A percentile compares a stretch with the other conserved stretches of the same genome.
phyloP scores from a whole-genome alignment of 2,113 vertebrate species.

The Trochalopteron elliotii region DNA sequence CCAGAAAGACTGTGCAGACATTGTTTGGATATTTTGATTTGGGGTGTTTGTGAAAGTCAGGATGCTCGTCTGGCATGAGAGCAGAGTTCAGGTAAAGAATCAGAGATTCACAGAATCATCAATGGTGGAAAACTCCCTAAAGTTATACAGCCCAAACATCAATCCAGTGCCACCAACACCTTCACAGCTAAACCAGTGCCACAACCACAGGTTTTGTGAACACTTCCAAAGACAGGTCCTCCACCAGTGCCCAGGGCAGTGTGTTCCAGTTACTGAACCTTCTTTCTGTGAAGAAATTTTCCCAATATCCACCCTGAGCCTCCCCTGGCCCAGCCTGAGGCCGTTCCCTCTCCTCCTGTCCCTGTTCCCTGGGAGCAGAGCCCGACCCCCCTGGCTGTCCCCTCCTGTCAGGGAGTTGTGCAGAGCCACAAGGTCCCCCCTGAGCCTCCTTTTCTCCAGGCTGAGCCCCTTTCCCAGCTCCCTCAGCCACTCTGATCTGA shows the following conservation, averaged over 20 bases:
- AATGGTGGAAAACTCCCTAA: neutral
- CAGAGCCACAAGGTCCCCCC: neutral
- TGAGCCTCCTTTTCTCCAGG: neutral
- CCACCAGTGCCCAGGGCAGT: neutral
- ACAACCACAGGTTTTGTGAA: rapidly evolving
- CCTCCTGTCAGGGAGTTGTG: neutral
- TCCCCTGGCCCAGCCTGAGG: neutral
- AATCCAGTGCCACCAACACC: rapidly evolving
- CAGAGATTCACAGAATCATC: neutral
- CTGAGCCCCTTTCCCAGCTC: neutral
- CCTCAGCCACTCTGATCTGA: rapidly evolving
- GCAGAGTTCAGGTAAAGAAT: neutral
- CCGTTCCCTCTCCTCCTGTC: neutral
- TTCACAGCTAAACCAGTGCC: neutral
- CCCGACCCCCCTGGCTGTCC: rapidly evolving
- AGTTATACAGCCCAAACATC: neutral
- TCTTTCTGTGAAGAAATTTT: neutral
- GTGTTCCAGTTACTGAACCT: neutral
- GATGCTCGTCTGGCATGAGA: neutral
- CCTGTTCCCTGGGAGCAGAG: neutral
- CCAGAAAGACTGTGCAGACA: neutral
- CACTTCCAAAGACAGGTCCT: neutral
- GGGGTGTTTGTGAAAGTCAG: neutral
- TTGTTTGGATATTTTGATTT: neutral
- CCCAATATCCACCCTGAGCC: rapidly evolving